Conservation (phyloP, 64 coral and sea anemone genomes). For the Actinia equina region DNA sequence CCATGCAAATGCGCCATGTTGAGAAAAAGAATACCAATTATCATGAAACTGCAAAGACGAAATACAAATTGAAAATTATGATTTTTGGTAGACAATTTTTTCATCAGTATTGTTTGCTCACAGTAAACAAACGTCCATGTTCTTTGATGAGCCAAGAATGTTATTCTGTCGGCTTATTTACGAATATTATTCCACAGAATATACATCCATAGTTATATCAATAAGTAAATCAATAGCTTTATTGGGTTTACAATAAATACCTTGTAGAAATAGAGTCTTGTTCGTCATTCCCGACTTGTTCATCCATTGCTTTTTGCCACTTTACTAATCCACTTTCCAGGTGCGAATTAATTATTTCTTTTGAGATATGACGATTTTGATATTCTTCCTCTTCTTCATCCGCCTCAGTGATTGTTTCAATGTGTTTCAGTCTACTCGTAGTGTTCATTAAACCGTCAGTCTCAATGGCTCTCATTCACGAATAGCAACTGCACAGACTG, state of each 20-base stretch:
- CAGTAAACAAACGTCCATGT: not conserved
- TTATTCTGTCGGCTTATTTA: not conserved
- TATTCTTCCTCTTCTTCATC: not conserved
- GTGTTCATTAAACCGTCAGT: not conserved
- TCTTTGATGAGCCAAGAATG: not conserved
- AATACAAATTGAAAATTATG: not conserved
- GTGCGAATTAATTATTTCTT: not conserved
- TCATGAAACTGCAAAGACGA: not conserved
- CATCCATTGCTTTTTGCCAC: slow-evolving; percentile 11
- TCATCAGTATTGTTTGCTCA: not conserved
- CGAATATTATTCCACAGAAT: not conserved
- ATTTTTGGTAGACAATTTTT: not conserved
- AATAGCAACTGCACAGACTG: not conserved
- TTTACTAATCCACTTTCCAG: not conserved
- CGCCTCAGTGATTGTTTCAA: not conserved
- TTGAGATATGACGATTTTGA: not conserved
- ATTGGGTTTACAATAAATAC: not conserved
- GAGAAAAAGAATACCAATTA: not conserved
- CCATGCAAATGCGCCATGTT: not conserved
- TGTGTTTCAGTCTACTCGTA: not conserved
- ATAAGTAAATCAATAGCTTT: too few species aligned
- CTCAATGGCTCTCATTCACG: not conserved
- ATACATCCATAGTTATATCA: too few species aligned
- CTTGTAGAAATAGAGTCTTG: not conserved
- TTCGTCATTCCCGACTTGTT: not conserved